Conservation (phyloP, 1,140 invertebrate species). For the Drosophila tropicalis region DNA sequence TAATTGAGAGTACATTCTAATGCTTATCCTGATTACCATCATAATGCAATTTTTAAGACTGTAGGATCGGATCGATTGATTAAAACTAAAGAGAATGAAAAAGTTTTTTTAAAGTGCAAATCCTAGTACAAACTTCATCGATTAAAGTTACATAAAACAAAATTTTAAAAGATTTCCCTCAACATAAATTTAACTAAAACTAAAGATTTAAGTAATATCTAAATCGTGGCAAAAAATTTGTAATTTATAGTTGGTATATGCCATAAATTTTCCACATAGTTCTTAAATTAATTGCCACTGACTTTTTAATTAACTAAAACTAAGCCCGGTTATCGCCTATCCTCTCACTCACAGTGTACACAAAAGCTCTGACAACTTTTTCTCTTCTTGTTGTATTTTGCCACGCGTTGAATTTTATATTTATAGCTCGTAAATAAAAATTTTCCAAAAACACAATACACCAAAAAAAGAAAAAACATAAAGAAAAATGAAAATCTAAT, state of each 20-base stretch:
- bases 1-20: too few species aligned
- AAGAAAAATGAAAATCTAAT: conserved; percentile 57
- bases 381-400: conserved; percentile 35
- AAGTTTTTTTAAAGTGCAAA: too few species aligned
- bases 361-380: background rate
- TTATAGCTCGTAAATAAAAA: conserved; percentile 77
- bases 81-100: too few species aligned
- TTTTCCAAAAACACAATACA: conserved; percentile 35
- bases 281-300: conserved; percentile 73
- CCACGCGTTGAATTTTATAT: conserved; percentile 63
- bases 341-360: background rate
- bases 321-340: conserved; percentile 38
- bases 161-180: too few species aligned
- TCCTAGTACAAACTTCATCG: too few species aligned
- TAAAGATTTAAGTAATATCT: too few species aligned
- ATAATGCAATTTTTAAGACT: too few species aligned
- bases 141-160: too few species aligned
- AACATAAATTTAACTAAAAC: too few species aligned
- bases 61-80: too few species aligned
- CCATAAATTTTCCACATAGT: conserved; percentile 54
- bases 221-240: background rate
- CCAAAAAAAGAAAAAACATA: background rate
- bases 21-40: too few species aligned
- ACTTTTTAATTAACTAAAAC: conserved; percentile 78
- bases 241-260: conserved; percentile 9